Evolutionary conservation across 1,140 invertebrate genomes (phyloP), one percentile per base, ranked within the genome.

Genomic region (Hestina assimilis): DNA sequence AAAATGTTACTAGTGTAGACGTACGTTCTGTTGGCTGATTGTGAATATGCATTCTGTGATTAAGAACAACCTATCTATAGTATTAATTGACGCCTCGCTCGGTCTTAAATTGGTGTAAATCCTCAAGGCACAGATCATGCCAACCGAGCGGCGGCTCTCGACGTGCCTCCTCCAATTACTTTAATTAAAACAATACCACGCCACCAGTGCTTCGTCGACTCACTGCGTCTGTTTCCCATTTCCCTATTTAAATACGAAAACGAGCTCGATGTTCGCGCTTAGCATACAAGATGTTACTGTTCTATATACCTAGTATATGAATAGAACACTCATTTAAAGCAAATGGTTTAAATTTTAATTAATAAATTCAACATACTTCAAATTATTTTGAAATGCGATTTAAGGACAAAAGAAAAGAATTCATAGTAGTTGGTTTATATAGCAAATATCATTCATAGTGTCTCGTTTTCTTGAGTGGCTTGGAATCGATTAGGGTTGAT

Each of bases 221-320:
- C 79, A 69, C 75, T 73, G 81, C 72, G 74, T 81, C 83, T 87
- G 84, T 84, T 86, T 87, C 79, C 78, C 75, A 87, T 87, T 87
- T 87, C 81, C 83, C 83, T 87, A 87, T 87, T 86, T 87, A 87
- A 86, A 87, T 86, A 87, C 81, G 83, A 83, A 79, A 87, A 85
- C 81, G 78, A 86, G 81, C 81, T 79, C 72, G 70, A 62, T 72
- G 71, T 70, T 75, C 69, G 63, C 76, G 77, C 63, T 87, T 78
- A 83, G 66, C 77, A 79, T 83, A 77, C 83, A 82, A 82, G 76
- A 87, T 83, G 72, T 84, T 84, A 55, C 78, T 72, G 68, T 71
- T 75, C 69, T 68, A 56, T 65, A 52, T 73, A 66, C 64, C n/a
- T n/a, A n/a, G n/a, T 78, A 68, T 68, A 68, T 46, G 51, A 64